Conservation (phyloP, 64 coral and sea anemone genomes). For the Pocillopora damicornis region DNA sequence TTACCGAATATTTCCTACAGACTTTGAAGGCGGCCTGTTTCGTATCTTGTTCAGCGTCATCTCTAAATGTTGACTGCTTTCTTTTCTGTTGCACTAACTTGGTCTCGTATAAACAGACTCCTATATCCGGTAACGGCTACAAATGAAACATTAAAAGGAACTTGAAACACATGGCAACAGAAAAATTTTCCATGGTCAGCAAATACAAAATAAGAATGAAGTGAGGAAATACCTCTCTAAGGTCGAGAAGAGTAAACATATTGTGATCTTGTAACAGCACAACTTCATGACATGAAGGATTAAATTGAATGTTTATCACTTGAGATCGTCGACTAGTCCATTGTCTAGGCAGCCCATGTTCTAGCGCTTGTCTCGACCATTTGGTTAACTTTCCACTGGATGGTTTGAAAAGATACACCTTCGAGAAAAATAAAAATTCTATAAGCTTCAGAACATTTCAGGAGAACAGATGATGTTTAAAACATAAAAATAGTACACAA, state of each 20-base stretch:
- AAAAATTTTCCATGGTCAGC: neutral
- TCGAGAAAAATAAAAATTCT: neutral
- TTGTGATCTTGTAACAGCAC: constrained; percentile 73
- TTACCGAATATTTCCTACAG: constrained; percentile 76
- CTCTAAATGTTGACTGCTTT: neutral
- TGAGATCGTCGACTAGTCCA: constrained; percentile 62
- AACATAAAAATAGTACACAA: neutral
- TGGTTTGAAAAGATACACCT: constrained; percentile 81
- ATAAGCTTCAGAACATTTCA: too few relatives aligned
- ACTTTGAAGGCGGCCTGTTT: constrained; percentile 57
- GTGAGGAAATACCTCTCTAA: constrained; percentile 48
- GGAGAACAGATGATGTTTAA: too few relatives aligned
- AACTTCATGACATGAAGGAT: constrained; percentile 51
- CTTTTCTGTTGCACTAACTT: constrained; percentile 24
- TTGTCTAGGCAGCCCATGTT: constrained; percentile 70
- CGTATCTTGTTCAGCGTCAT: neutral
- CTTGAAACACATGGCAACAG: neutral
- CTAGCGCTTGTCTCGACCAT: constrained; percentile 71
- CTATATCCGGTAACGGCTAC: constrained; percentile 65
- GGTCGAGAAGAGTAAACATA: constrained; percentile 69
- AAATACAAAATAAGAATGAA: neutral
- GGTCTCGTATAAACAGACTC: constrained; percentile 20
- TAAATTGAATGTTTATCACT: constrained; percentile 77
- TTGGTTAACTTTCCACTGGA: constrained; percentile 55
- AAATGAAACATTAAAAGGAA: neutral